phyloP scores from a whole-genome alignment of 1,140 invertebrate genomes.

The Aleiodes sp. region DNA sequence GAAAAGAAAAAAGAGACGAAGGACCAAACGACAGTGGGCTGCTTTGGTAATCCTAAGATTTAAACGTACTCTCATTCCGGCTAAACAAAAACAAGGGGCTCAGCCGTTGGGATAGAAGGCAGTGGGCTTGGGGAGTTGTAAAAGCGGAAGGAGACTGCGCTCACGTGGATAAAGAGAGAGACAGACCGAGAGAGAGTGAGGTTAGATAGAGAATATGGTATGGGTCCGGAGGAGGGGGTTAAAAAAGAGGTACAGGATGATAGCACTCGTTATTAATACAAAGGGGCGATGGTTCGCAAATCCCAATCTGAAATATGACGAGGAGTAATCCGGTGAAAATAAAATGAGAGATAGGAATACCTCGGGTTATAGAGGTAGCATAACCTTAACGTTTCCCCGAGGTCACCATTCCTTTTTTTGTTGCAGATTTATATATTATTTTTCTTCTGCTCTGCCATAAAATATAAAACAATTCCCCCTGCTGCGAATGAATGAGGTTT shows the following conservation, averaged over 20 bases:
- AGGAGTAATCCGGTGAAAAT: slow-evolving; percentile 56
- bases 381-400: not conserved
- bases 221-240: slow-evolving; percentile 5
- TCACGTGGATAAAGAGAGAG: slow-evolving; percentile 11
- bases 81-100: slow-evolving; percentile 48
- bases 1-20: slow-evolving; percentile 15
- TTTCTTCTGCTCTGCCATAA: too few relatives aligned
- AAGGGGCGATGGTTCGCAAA: slow-evolving; percentile 53
- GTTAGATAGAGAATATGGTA: slow-evolving; percentile 23
- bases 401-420: slow-evolving; percentile 19
- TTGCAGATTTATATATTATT: slow-evolving; percentile 1
- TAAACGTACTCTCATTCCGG: slow-evolving; percentile 46
- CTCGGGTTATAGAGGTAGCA: slow-evolving; percentile 23
- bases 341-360: slow-evolving; percentile 42
- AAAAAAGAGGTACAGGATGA: not conserved
- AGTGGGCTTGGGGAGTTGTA: slow-evolving; percentile 4
- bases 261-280: slow-evolving; percentile 54
- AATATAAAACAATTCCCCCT: too few relatives aligned
- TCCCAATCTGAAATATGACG: slow-evolving; percentile 61
- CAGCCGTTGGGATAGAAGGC: slow-evolving; percentile 33
- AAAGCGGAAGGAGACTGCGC: slow-evolving; percentile 15
- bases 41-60: slow-evolving; percentile 56
- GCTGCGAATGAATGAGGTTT: too few relatives aligned
- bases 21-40: slow-evolving; percentile 40
- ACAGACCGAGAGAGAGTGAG: not conserved